Conservation (phyloP, 2,113 vertebrate species). For the Lota lota region DNA sequence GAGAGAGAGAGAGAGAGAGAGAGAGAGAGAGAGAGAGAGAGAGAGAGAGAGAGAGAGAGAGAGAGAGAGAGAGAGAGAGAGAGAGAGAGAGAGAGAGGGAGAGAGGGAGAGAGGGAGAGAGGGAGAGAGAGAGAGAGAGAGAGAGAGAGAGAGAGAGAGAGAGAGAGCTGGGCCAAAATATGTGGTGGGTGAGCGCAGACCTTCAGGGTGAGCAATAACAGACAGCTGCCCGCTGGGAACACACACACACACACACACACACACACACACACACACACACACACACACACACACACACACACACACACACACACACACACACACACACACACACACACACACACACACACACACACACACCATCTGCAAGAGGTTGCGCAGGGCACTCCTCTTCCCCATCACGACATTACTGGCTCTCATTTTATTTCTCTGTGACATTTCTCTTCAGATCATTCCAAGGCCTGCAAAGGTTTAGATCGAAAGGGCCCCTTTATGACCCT, state of each 20-base stretch:
- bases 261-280: slow-evolving; percentile 1
- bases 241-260: slow-evolving; percentile 1
- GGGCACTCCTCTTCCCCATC: no score
- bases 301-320: no score
- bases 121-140: neutral
- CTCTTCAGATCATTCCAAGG: no score
- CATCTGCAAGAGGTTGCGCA: no score
- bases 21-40: slow-evolving; percentile 1
- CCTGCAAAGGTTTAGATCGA: no score
- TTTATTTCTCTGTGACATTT: no score
- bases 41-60: neutral
- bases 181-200: slow-evolving; percentile 15
- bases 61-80: neutral
- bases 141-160: slow-evolving; percentile 5
- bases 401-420: no score
- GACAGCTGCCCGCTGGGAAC: slow-evolving; percentile 27
- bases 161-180: slow-evolving; percentile 29
- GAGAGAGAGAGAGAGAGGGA: slow-evolving; percentile 16
- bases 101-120: slow-evolving; percentile 26
- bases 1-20: neutral
- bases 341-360: no score
- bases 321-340: no score
- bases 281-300: slow-evolving; percentile 6
- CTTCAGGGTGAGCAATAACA: slow-evolving; percentile 43
- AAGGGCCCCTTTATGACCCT: no score